Evolutionary conservation across 2,113 vertebrate genomes (phyloP).

Genomic region (Megaceryle torquata): DNA sequence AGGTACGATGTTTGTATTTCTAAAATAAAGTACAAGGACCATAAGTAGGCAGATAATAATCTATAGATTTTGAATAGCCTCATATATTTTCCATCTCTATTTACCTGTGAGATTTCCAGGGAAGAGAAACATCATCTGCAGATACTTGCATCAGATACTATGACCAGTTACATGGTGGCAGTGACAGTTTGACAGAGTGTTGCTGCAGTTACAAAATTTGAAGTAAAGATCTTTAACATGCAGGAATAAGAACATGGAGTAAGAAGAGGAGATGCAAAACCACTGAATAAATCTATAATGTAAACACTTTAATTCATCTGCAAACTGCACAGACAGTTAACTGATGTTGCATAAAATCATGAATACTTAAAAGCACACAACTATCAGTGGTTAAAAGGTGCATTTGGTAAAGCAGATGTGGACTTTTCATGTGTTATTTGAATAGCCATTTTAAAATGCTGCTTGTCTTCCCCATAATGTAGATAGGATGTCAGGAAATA

Average conservation of each 20-base stretch:
- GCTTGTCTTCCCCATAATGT: not conserved
- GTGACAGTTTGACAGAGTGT: not conserved
- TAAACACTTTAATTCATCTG: not conserved
- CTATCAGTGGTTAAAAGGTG: not conserved
- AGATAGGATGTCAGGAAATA: not conserved
- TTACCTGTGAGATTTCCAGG: not conserved
- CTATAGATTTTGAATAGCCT: not conserved
- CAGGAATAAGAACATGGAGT: not conserved
- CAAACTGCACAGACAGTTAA: not conserved
- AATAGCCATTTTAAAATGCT: not conserved
- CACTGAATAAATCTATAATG: not conserved
- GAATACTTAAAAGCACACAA: not conserved
- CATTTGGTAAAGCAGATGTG: not conserved
- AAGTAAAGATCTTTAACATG: not conserved
- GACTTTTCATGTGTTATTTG: not conserved
- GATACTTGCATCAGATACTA: not conserved
- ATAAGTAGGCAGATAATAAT: not conserved
- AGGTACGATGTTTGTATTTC: not conserved
- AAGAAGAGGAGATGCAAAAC: not conserved
- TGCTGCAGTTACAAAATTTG: not conserved
- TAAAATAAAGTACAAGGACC: not conserved
- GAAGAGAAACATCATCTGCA: not conserved
- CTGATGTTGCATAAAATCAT: not conserved
- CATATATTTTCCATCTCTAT: not conserved
- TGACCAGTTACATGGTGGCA: not conserved